phyloP scores from a whole-genome alignment of 2,888 invertebrate species.

The Drosophila colorata region DNA sequence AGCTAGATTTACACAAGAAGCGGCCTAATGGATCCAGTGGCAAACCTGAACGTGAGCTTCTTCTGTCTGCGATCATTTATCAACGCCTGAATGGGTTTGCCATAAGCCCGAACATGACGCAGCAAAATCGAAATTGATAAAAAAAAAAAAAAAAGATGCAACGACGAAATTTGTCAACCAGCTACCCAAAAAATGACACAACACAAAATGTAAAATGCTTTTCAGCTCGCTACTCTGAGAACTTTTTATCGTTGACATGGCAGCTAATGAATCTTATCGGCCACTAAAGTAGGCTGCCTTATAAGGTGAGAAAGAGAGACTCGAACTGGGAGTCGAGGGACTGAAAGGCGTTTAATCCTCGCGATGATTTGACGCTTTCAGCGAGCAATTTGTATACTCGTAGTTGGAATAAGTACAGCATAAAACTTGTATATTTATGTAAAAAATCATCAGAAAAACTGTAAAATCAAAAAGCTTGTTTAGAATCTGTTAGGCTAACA shows the following conservation, averaged over 20 bases:
- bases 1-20: constrained; percentile 20
- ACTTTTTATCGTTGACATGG: constrained; percentile 38
- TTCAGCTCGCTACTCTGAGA: constrained; percentile 35
- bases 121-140: constrained; percentile 32
- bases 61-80: constrained; percentile 42
- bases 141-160: constrained; percentile 14
- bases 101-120: constrained; percentile 45
- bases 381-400: constrained; percentile 48
- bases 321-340: not conserved
- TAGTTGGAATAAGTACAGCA: constrained; percentile 4
- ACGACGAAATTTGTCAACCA: constrained; percentile 63
- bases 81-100: constrained; percentile 49
- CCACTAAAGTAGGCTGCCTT: constrained; percentile 24
- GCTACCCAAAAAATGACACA: constrained; percentile 60
- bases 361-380: constrained; percentile 74
- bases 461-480: too few relatives aligned
- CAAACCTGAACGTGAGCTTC: not conserved
- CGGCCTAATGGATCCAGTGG: constrained; percentile 20
- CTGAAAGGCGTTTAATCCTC: constrained; percentile 61
- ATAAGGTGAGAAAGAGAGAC: constrained; percentile 7
- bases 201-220: constrained; percentile 60
- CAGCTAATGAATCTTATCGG: constrained; percentile 54
- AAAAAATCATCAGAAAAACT: too few relatives aligned
- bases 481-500: too few relatives aligned
- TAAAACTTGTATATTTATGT: too few relatives aligned